Base-by-base conservation (phyloP, 1,140 invertebrate species). In the Anastatus disparis region DNA sequence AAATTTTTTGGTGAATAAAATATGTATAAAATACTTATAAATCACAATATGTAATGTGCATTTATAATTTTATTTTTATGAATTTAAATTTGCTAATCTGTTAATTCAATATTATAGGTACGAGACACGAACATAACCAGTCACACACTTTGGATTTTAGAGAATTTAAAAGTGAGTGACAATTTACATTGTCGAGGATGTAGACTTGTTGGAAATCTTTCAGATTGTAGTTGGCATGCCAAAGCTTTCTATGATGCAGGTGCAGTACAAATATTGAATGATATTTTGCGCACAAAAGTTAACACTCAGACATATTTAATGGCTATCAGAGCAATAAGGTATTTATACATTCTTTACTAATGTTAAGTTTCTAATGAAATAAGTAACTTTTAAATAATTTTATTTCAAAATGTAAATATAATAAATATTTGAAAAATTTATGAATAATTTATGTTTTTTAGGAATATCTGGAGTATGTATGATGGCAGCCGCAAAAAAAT, bases 151-250 rank as follows among this genome's bases (percentile, higher is more conserved):
- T 76, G 73, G 73, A 79, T 85, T 69, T 64, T 82, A 63, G 77
- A 81, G 12, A 81, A 81, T 70, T 50, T 78, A 3, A 71, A 78
- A 44, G 24, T 73, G 9, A 76, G 67, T 1, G 68, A 67, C 9
- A 77, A 64, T 42, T 46, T 85, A 29, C 78, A 80, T 9, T 84
- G 83, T 58, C 78, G 82, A 26, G 81, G 80, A n/a, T 84, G 78
- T 40, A 76, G 84, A 68, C 58, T 84, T 2, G 78, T 85, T 24
- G 78, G 82, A 31, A 85, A 84, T 72, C 75, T 85, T 22, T 78
- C 79, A 0, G 75, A 81, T 53, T 83, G 79, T 13, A 74, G 65
- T 6, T 76, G 76, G 71, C 77, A 81, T 64, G 82, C 82, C 3
- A 79, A 76, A 63, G 56, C 75, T 13, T 76, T 84, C 27, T 81